These are phyloP conservation scores for Phanerotoma sp. DNA, from an alignment of 2,888 invertebrate species.

Conservation along the genomic window DNA sequence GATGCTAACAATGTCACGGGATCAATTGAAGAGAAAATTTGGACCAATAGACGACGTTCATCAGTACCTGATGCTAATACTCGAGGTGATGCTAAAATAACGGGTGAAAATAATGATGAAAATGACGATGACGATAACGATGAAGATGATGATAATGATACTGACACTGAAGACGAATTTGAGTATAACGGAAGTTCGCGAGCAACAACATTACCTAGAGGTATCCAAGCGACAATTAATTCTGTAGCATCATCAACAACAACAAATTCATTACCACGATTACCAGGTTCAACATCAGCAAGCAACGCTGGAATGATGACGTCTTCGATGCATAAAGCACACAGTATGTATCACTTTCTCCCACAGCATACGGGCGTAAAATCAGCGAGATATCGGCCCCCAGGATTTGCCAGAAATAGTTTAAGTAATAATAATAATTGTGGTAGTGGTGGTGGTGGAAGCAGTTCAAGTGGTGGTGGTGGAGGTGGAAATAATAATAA, in stretches of 20 bases:
- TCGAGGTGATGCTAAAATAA: slow-evolving; percentile 39
- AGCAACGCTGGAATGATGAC: slow-evolving; percentile 37
- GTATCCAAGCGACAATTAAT: slow-evolving; percentile 60
- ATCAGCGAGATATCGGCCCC: slow-evolving; percentile 84
- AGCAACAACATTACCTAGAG: slow-evolving; percentile 67
- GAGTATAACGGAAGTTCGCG: slow-evolving; percentile 56
- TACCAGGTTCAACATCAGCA: slow-evolving; percentile 62
- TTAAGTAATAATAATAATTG: slow-evolving; percentile 36
- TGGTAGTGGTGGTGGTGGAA: slow-evolving; percentile 33
- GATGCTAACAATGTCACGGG: slow-evolving; percentile 61
- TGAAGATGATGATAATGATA: slow-evolving; percentile 44
- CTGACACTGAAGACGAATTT: slow-evolving; percentile 55
- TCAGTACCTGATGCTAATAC: slow-evolving; percentile 56
- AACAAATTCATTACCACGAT: slow-evolving; percentile 77
- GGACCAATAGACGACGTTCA: slow-evolving; percentile 54
- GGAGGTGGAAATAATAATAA: too few relatives aligned
- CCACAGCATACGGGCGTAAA: slow-evolving; percentile 68
- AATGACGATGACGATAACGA: background rate
- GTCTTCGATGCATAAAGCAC: slow-evolving; percentile 64
- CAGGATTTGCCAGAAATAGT: slow-evolving; percentile 70
- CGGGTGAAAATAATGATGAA: background rate
- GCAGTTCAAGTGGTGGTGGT: slow-evolving; percentile 27
- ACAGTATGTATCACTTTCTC: slow-evolving; percentile 64
- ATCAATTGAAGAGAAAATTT: slow-evolving; percentile 54
- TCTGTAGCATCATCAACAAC: slow-evolving; percentile 49